Conservation (phyloP, 1,140 invertebrate genomes). For the Coelopa frigida region DNA sequence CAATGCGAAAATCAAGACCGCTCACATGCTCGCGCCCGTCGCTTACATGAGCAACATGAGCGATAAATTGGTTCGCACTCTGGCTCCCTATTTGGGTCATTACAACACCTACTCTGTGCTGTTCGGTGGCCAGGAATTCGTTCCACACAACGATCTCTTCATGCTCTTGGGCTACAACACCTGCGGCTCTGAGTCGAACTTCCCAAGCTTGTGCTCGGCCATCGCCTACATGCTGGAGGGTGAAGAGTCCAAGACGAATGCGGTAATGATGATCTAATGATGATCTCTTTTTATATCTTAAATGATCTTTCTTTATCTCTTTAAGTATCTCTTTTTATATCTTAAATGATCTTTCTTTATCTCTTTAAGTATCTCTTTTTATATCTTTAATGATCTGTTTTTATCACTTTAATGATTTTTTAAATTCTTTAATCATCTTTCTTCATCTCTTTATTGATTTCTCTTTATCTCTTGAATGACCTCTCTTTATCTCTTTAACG, state of each 20-base stretch:
- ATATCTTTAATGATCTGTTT: too few relatives aligned
- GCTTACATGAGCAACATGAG: conserved; percentile 42
- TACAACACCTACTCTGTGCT: conserved; percentile 38
- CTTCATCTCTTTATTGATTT: neutral
- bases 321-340: neutral
- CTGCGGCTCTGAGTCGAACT: conserved; percentile 44
- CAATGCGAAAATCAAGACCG: conserved; percentile 49
- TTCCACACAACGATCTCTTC: conserved; percentile 26
- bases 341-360: too few relatives aligned
- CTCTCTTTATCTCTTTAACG: neutral
- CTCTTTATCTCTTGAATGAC: neutral
- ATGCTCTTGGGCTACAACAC: conserved; percentile 31
- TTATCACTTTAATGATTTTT: too few relatives aligned
- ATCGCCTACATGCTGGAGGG: conserved; percentile 5
- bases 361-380: neutral
- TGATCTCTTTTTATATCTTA: neutral
- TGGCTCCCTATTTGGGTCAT: conserved; percentile 26
- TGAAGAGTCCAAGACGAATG: neutral
- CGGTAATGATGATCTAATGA: neutral
- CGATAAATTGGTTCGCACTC: conserved; percentile 28
- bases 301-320: too few relatives aligned
- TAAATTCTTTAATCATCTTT: neutral
- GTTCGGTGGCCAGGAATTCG: conserved; percentile 43
- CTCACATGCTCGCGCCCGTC: conserved; percentile 55
- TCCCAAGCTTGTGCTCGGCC: conserved; percentile 29